Conservation (phyloP, 1,140 invertebrate genomes). For the Globodera rostochiensis region DNA sequence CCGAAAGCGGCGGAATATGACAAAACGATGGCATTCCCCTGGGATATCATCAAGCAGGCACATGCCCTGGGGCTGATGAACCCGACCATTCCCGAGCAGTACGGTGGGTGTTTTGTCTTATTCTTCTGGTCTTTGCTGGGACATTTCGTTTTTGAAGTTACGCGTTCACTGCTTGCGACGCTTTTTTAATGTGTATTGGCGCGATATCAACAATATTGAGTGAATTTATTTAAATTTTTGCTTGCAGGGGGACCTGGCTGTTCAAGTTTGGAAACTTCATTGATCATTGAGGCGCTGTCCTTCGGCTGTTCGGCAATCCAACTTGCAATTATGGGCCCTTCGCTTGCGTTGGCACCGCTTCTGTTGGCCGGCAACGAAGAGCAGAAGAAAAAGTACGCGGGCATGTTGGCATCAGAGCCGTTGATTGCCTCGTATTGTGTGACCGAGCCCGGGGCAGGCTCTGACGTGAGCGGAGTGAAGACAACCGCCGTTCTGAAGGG, state of each 20-base stretch:
- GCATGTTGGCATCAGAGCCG: slow-evolving; percentile 81
- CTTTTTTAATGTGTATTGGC: no score
- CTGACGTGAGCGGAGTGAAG: slow-evolving; percentile 58
- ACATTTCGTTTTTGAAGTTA: no score
- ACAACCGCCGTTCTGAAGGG: slow-evolving; percentile 53
- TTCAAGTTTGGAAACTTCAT: slow-evolving; percentile 78
- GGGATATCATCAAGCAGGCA: slow-evolving; percentile 91
- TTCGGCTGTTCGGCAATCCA: slow-evolving; percentile 91
- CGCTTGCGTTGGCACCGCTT: slow-evolving; percentile 81
- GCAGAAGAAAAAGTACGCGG: slow-evolving; percentile 91
- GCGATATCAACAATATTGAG: slow-evolving; percentile 1
- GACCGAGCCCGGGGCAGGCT: slow-evolving; percentile 87
- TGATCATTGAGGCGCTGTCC: slow-evolving; percentile 83
- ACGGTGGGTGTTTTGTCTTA: slow-evolving; percentile 58
- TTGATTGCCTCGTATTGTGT: slow-evolving; percentile 78
- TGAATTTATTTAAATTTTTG: neutral
- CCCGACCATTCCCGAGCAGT: slow-evolving; percentile 76
- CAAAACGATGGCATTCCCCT: slow-evolving; percentile 85
- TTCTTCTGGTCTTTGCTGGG: no score
- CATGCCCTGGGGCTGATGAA: slow-evolving; percentile 86
- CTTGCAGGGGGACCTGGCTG: slow-evolving; percentile 60
- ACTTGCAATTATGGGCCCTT: slow-evolving; percentile 75
- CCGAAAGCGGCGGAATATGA: slow-evolving; percentile 87
- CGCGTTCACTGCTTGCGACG: no score
- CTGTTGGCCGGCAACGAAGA: slow-evolving; percentile 81